Conservation (phyloP, 2,888 invertebrate species). For the Agrotis segetum region DNA sequence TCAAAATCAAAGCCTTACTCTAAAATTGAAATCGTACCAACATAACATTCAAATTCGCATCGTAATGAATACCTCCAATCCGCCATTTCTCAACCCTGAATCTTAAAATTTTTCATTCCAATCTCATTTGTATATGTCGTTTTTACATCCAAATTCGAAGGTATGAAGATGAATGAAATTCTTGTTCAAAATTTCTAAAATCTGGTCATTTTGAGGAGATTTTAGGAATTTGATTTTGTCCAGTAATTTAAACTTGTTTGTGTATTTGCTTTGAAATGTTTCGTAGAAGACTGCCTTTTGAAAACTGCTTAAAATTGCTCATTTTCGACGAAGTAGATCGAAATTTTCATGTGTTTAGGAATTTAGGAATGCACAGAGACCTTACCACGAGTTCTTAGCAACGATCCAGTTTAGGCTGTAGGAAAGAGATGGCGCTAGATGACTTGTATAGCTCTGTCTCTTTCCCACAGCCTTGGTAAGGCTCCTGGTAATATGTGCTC, state of each 20-base stretch:
- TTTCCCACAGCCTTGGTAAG: too few species aligned
- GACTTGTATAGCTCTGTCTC: too few species aligned
- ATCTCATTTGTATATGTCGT: conserved; percentile 51
- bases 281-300: background rate
- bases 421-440: too few species aligned
- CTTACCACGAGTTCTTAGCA: too few species aligned
- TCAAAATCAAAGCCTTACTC: conserved; percentile 5
- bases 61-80: conserved; percentile 41
- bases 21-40: conserved; percentile 33
- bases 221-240: background rate
- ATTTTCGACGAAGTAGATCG: too few species aligned
- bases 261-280: conserved; percentile 20
- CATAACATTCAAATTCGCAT: conserved; percentile 16
- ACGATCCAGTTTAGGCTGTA: too few species aligned
- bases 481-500: too few species aligned
- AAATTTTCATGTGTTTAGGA: background rate
- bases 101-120: conserved; percentile 38
- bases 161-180: conserved; percentile 33
- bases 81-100: background rate
- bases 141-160: conserved; percentile 6
- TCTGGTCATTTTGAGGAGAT: background rate
- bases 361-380: background rate
- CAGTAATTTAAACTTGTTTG: conserved; percentile 33
- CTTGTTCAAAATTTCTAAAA: conserved; percentile 28
- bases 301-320: too few species aligned